phyloP scores from a whole-genome alignment of 2,113 vertebrate genomes.

The Vicugna pacos region DNA sequence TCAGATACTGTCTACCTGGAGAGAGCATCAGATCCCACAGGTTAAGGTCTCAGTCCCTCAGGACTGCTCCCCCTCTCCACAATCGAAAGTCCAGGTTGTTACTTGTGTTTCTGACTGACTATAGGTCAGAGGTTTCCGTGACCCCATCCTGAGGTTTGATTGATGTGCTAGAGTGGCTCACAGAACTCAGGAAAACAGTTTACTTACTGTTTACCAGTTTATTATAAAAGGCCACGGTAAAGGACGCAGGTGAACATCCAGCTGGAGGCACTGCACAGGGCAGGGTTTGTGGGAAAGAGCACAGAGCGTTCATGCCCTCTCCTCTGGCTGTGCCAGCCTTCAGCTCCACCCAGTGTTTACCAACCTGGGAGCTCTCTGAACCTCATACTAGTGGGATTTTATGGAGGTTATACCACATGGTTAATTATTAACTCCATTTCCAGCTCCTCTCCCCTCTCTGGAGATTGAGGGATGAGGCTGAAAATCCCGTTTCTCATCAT shows the following conservation, averaged over 20 bases:
- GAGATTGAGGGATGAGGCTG: neutral
- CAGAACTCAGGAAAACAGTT: neutral
- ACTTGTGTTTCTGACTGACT: neutral
- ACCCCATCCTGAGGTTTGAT: neutral
- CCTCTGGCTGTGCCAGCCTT: neutral
- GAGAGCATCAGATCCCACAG: neutral
- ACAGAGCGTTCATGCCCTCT: neutral
- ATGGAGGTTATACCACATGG: neutral
- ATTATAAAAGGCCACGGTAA: neutral
- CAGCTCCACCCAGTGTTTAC: neutral
- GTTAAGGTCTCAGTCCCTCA: neutral
- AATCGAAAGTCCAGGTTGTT: neutral
- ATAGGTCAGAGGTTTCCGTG: neutral
- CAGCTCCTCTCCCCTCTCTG: neutral
- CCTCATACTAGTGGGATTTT: neutral
- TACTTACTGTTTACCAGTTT: neutral
- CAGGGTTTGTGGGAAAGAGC: neutral
- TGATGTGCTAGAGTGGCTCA: neutral
- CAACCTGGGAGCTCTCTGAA: neutral
- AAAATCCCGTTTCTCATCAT: neutral
- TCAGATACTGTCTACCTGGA: neutral
- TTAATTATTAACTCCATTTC: conserved; percentile 1
- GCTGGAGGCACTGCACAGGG: neutral
- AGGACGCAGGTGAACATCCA: neutral
- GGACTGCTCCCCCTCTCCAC: neutral